Percentiles rank a stretch among this genome's conserved stretches.
phyloP scores from a whole-genome alignment of 2,888 invertebrate species.

The Thereva nobilitata region DNA sequence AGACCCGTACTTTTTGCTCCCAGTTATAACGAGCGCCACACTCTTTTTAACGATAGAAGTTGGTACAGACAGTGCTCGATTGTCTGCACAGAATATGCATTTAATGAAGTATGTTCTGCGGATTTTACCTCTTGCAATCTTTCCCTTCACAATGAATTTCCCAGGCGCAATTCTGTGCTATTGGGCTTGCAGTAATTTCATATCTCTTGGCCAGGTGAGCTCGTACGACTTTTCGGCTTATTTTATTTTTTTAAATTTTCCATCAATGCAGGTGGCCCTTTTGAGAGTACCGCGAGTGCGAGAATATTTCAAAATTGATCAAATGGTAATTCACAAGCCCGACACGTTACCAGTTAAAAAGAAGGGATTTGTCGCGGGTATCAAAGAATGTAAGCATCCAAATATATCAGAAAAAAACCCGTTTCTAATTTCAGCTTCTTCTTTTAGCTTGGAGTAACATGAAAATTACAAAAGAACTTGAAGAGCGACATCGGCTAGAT shows the following conservation, averaged over 20 bases:
- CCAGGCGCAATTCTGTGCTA: constrained; percentile 87
- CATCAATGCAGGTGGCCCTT: constrained; percentile 63
- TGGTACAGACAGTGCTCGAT: constrained; percentile 74
- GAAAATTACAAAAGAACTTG: constrained; percentile 75
- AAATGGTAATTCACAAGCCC: constrained; percentile 62
- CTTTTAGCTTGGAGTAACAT: constrained; percentile 77
- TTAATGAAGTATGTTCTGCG: constrained; percentile 75
- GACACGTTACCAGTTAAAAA: constrained; percentile 68
- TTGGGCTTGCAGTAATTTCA: constrained; percentile 86
- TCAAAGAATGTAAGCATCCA: constrained; percentile 73
- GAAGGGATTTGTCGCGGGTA: constrained; percentile 77
- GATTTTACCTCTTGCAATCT: constrained; percentile 75
- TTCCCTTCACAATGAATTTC: constrained; percentile 86
- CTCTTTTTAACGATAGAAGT: constrained; percentile 80
- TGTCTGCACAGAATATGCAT: constrained; percentile 70
- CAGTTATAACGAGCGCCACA: constrained; percentile 81
- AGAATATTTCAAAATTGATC: constrained; percentile 75
- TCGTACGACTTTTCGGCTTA: background rate
- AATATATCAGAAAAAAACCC: background rate
- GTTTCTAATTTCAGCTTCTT: constrained; percentile 18
- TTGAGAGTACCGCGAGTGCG: constrained; percentile 76
- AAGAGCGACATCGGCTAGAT: constrained; percentile 76
- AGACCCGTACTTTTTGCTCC: constrained; percentile 88
- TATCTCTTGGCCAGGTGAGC: constrained; percentile 73
- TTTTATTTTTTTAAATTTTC: background rate